Evolutionary conservation across 2,888 invertebrate species (phyloP), one percentile per base, ranked within the genome.

Genomic region (Metopia argyrocephala): DNA sequence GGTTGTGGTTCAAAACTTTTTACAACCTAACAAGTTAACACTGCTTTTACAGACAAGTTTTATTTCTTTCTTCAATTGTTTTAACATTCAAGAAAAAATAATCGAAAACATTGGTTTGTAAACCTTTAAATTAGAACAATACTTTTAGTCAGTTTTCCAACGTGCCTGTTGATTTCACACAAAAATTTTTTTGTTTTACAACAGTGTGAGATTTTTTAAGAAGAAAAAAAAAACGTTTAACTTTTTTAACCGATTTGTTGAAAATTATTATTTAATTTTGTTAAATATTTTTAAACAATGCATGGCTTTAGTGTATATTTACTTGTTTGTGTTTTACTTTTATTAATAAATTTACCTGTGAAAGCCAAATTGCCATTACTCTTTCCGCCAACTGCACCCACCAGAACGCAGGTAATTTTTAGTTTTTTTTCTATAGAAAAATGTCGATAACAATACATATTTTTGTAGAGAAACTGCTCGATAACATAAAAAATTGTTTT

Each of bases 371-470:
- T 84, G n/a, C 84, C 85, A 62, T 73, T 90, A 9, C 48, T 89
- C 31, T 90, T 86, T 82, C 90, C 90, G 18, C 85, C 87, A 5
- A 88, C 90, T 1, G 84, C 88, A 0, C 90, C 90, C 20, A 91
- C 91, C 1, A 86, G 90, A 48, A 82, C 86, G 2, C 87, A 87
- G 88, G 90, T 90, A 79, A 69, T n/a, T n/a, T n/a, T n/a, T n/a
- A n/a, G n/a, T n/a, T n/a, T n/a, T n/a, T n/a, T 0, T 3, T 31
- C 31, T 31, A 12, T 31, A 31, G 12, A 1, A 31, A 31, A 31
- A 31, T 31, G 7, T 31, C 31, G 12, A 12, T 31, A 31, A 12
- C 12, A 31, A 12, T 31, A n/a, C n/a, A n/a, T n/a, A n/a, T n/a
- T n/a, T 0, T 3, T 31, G 9, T 31, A 12, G 7, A 31, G 12